Conservation (phyloP, 1,140 invertebrate genomes). For the Cotesia vestalis region DNA sequence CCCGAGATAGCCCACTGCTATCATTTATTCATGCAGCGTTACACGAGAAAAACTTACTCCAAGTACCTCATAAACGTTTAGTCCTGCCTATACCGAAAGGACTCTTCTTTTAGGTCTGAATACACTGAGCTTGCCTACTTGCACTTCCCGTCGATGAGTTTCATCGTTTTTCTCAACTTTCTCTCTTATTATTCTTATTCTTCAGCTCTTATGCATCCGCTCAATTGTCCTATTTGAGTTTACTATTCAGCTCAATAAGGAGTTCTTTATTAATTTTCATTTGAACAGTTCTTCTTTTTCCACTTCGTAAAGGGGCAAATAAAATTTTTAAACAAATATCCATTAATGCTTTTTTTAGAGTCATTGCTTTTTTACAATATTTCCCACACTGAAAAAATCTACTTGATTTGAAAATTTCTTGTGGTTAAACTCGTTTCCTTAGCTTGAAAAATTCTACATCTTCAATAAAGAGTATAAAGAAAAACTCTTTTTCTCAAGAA, state of each 20-base stretch:
- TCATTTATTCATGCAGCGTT: slow-evolving; percentile 65
- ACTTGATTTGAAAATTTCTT: too few species aligned
- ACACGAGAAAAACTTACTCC: slow-evolving; percentile 60
- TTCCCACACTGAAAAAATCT: too few species aligned
- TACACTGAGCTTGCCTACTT: slow-evolving; percentile 18
- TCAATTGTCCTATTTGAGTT: slow-evolving; percentile 33
- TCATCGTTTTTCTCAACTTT: slow-evolving; percentile 20
- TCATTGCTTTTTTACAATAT: too few species aligned
- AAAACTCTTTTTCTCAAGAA: too few species aligned
- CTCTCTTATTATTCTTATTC: not conserved
- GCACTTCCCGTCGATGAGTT: slow-evolving; percentile 33
- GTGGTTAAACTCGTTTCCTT: too few species aligned
- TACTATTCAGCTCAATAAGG: slow-evolving; percentile 13
- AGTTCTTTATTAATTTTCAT: slow-evolving; percentile 30
- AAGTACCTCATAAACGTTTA: slow-evolving; percentile 40
- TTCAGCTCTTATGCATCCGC: slow-evolving; percentile 2
- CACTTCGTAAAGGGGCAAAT: not conserved
- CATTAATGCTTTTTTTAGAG: too few species aligned
- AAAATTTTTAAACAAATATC: slow-evolving; percentile 4
- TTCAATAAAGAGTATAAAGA: too few species aligned
- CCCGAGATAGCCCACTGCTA: slow-evolving; percentile 47
- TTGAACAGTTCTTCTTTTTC: slow-evolving; percentile 1
- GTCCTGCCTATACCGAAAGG: slow-evolving; percentile 19
- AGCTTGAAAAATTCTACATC: too few species aligned
- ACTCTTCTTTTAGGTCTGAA: slow-evolving; percentile 17